These are phyloP conservation scores for Halocynthia aurantium DNA, from an alignment of 23 tunicate species.

Conservation along the genomic window DNA sequence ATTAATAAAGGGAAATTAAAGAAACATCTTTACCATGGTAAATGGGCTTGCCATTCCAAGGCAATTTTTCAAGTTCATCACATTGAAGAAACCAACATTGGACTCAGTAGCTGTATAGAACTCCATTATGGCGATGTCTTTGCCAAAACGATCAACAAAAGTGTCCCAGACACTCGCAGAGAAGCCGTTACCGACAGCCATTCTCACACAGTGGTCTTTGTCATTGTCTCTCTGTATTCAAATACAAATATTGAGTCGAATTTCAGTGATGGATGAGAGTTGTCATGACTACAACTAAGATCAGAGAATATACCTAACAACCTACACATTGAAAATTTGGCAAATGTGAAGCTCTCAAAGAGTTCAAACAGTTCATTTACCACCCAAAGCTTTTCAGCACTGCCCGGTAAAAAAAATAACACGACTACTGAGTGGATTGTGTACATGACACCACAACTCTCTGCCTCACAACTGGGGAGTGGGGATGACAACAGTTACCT, in stretches of 20 bases:
- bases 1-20: neutral
- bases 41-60: neutral
- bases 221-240: conserved; percentile 9
- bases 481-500: no score
- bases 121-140: conserved; percentile 2
- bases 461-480: no score
- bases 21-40: neutral
- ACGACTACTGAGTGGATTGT: no score
- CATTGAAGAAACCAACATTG: neutral
- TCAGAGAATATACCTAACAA: no score
- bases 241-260: neutral
- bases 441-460: no score
- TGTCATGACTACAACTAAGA: no score
- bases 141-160: conserved; percentile 7
- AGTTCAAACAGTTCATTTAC: no score
- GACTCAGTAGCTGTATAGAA: conserved; percentile 20
- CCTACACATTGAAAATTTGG: no score
- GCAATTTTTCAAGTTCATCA: neutral
- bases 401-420: no score
- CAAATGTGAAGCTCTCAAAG: no score
- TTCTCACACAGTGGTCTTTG: conserved; percentile 20
- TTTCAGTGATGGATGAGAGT: no score
- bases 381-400: no score
- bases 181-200: conserved; percentile 24
- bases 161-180: conserved; percentile 8